Base-by-base conservation (phyloP, 2,888 invertebrate species). In the Eupithecia insigniata region DNA sequence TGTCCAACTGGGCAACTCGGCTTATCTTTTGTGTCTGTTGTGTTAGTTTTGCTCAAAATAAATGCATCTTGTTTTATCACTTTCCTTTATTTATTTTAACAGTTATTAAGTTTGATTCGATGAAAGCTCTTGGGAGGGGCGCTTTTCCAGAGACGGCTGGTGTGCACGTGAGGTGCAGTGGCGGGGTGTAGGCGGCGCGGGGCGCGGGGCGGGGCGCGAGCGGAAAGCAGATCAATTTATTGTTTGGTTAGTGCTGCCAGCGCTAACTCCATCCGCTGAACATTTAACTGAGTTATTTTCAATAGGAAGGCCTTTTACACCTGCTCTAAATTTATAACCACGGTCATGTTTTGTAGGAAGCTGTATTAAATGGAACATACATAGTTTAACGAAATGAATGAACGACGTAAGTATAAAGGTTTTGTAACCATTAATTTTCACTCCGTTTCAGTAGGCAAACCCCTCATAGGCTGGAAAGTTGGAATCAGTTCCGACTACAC, bases 271-370 rank as follows among this genome's bases (percentile, higher is more conserved):
- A 26, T 58, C 55, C 12, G 55, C 26, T 14, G 26, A 58, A 22
- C 55, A 26, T 58, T 58, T 26, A 58, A 26, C 55, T 58, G 26
- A 58, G 55, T 58, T 58, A 58, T 58, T 58, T 58, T 26, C 55
- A 26, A 26, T 26, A 26, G 55, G 28, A 26, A 58, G 26, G 55
- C 55, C 46, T 46, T 46, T 46, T n/a, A 46, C 55, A 58, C 55
- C 55, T 58, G 55, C 22, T 58, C 55, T 58, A 58, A 58, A 58
- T 58, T 58, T 26, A 58, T 58, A 58, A 14, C 55, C 55, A 26
- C 12, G 8, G 26, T 10, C 26, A 58, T 58, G 26, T 26, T 55
- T 55, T 55, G 4, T 55, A 16, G 51, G 22, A 46, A 18, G n/a
- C n/a, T n/a, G 18, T 46, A n/a, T n/a, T n/a, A n/a, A 46, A 46